Percentiles rank a stretch among this genome's conserved stretches.
Evolutionary conservation across 2,888 invertebrate species (phyloP).

Genomic region (Parnassius apollo): DNA sequence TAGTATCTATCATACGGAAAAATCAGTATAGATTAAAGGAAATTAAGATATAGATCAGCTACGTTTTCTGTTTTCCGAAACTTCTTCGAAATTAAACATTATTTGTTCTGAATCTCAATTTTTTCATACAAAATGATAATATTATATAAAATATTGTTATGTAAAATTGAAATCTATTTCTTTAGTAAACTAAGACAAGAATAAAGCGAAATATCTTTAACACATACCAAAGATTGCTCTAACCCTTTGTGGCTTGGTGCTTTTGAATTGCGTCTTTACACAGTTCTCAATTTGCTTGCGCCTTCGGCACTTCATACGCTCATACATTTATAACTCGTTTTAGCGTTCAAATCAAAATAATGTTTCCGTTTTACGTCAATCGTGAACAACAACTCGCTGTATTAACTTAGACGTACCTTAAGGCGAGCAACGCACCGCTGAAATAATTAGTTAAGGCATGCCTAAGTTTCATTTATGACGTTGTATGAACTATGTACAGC

Average conservation of each 20-base stretch:
- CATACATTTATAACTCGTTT: constrained; percentile 3
- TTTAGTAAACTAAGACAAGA: not conserved
- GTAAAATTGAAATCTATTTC: not conserved
- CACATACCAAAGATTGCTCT: not conserved
- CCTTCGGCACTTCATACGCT: not conserved
- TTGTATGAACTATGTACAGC: constrained; percentile 42
- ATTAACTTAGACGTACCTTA: constrained; percentile 49
- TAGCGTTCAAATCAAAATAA: constrained; percentile 32
- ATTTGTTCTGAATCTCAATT: no score
- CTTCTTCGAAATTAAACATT: no score
- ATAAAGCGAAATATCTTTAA: not conserved
- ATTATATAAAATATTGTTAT: no score
- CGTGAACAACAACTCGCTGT: constrained; percentile 40
- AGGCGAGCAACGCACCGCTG: constrained; percentile 42
- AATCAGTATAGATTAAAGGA: no score
- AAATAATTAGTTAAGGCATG: constrained; percentile 55
- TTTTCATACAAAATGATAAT: no score
- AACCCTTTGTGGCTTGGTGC: not conserved
- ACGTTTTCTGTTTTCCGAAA: no score
- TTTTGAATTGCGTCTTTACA: not conserved
- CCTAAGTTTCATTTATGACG: constrained; percentile 42
- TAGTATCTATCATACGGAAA: no score
- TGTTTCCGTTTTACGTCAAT: constrained; percentile 36
- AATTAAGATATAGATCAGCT: no score
- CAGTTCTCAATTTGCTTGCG: not conserved